phyloP scores from a whole-genome alignment of 2,888 invertebrate genomes.

The Drosophila kuntzei region DNA sequence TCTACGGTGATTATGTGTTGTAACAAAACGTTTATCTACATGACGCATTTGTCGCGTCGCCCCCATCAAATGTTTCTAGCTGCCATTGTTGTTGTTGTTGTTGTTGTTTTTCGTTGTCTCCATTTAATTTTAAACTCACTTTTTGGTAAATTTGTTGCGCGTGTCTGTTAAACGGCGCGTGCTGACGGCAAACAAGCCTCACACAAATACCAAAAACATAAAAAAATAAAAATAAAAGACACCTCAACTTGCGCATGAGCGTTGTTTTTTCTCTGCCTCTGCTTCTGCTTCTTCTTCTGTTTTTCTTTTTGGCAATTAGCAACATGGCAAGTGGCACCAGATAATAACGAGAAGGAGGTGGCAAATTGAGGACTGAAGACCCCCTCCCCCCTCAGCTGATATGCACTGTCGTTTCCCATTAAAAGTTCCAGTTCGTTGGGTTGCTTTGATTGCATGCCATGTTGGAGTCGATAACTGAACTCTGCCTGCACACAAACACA shows the following conservation, averaged over 20 bases:
- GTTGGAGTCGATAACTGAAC: conserved; percentile 44
- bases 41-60: conserved; percentile 40
- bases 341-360: conserved; percentile 22
- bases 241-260: conserved; percentile 49
- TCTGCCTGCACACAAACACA: conserved; percentile 16
- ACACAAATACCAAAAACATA: conserved; percentile 8
- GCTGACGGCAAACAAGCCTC: conserved; percentile 58
- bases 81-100: conserved; percentile 2
- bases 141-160: conserved; percentile 68
- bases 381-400: background rate
- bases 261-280: conserved; percentile 8
- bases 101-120: conserved; percentile 19
- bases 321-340: conserved; percentile 56
- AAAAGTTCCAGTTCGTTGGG: conserved; percentile 61
- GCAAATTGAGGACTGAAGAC: conserved; percentile 17
- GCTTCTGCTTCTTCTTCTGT: background rate
- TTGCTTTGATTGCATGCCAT: conserved; percentile 56
- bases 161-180: conserved; percentile 75
- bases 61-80: conserved; percentile 32
- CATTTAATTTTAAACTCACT: conserved; percentile 39
- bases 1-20: conserved; percentile 69
- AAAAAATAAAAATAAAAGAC: conserved; percentile 31
- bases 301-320: conserved; percentile 70
- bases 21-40: conserved; percentile 79
- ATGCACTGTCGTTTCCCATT: conserved; percentile 20